Conservation (phyloP, 2,113 vertebrate species). For the Oenanthe oenanthe region DNA sequence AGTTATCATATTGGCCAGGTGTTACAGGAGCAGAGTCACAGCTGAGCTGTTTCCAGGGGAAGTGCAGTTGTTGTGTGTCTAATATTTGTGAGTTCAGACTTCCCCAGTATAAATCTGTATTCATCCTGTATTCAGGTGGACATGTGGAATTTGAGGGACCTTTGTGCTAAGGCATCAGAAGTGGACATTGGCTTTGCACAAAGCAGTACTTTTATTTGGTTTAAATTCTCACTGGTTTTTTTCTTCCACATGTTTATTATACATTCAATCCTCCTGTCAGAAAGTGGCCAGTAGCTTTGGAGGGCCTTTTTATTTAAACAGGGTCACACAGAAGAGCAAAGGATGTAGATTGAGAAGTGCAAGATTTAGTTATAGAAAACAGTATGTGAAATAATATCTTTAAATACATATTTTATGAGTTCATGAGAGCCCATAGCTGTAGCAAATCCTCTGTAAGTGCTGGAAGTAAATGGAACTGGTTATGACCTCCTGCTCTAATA, state of each 20-base stretch:
- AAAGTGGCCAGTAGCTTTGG: neutral
- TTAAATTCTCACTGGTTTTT: neutral
- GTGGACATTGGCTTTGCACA: neutral
- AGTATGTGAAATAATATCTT: neutral
- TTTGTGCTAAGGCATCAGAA: neutral
- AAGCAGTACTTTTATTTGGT: neutral
- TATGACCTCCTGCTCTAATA: neutral
- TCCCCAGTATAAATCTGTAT: neutral
- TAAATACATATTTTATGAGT: neutral
- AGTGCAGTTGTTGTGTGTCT: neutral
- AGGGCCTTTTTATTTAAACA: neutral
- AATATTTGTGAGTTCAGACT: neutral
- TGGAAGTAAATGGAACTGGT: neutral
- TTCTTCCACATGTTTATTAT: neutral
- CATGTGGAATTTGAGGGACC: neutral
- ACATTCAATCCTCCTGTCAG: neutral
- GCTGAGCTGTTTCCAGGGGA: neutral
- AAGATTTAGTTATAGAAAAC: neutral
- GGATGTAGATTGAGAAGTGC: neutral
- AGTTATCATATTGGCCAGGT: neutral
- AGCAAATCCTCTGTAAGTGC: neutral
- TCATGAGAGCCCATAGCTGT: neutral
- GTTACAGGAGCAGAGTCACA: neutral
- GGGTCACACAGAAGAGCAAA: neutral
- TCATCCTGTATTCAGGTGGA: neutral